These are phyloP conservation scores for Ceratosolen fusciceps DNA, from an alignment of 1,140 invertebrate genomes.

Conservation along the genomic window DNA sequence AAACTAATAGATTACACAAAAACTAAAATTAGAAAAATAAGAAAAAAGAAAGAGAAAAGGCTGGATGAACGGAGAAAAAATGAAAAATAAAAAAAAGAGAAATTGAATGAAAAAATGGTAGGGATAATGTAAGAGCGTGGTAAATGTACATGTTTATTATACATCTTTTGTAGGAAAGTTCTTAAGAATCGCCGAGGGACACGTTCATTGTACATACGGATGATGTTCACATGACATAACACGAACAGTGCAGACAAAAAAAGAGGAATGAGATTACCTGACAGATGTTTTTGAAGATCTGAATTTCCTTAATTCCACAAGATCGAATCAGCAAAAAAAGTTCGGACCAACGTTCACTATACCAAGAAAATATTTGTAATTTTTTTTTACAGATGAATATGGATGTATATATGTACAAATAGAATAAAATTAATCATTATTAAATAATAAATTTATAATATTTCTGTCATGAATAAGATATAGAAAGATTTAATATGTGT, in stretches of 20 bases:
- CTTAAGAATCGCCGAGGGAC: not conserved
- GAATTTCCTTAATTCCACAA: constrained; percentile 60
- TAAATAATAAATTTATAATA: too few species aligned
- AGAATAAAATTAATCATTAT: too few species aligned
- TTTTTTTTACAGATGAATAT: too few species aligned
- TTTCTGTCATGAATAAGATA: too few species aligned
- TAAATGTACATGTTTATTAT: not conserved
- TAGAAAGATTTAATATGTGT: too few species aligned
- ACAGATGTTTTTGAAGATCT: constrained; percentile 63
- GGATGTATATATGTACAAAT: too few species aligned
- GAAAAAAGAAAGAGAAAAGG: not conserved
- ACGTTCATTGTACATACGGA: constrained; percentile 14
- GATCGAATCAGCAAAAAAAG: constrained; percentile 51
- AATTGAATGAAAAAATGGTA: too few species aligned
- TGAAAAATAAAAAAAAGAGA: not conserved
- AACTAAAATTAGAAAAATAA: not conserved
- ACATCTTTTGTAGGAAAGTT: not conserved
- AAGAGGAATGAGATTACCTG: constrained; percentile 67
- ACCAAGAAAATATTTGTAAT: not conserved
- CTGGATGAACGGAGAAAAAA: too few species aligned
- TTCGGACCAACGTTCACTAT: not conserved
- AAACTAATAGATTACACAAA: not conserved
- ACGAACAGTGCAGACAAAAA: constrained; percentile 57
- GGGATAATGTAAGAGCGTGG: not conserved
- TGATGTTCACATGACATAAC: constrained; percentile 68